These are phyloP conservation scores for Numenius arquata DNA, from an alignment of 2,113 vertebrate genomes.

Conservation along the genomic window DNA sequence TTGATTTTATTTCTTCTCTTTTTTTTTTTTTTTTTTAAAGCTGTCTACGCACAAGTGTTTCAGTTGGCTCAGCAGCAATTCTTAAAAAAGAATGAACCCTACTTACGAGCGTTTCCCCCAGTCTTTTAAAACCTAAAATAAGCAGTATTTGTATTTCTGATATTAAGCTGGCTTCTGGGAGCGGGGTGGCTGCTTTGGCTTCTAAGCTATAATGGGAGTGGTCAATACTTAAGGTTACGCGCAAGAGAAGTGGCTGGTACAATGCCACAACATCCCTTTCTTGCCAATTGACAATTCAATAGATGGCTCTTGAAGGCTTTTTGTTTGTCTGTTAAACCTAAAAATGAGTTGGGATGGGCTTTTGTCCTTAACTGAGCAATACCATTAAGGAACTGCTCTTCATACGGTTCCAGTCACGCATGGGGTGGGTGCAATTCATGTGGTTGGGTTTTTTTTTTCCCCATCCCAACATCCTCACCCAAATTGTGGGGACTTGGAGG, in stretches of 20 bases:
- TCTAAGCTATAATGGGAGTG: background rate
- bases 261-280: background rate
- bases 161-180: slow-evolving; percentile 1
- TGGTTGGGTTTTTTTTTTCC: background rate
- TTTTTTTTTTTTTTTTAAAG: slow-evolving; percentile 19
- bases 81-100: background rate
- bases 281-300: background rate
- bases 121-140: background rate
- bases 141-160: background rate
- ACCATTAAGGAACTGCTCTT: background rate
- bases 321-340: background rate
- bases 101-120: background rate
- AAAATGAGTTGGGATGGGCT: background rate
- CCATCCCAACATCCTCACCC: background rate
- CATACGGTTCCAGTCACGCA: background rate
- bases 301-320: background rate
- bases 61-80: background rate
- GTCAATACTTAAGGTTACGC: background rate
- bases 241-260: background rate
- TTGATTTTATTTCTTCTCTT: background rate
- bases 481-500: background rate
- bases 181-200: background rate
- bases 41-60: slow-evolving; percentile 42
- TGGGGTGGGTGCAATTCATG: background rate
- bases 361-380: background rate